Conservation (phyloP, 2,888 invertebrate species). For the Tillus elongatus region DNA sequence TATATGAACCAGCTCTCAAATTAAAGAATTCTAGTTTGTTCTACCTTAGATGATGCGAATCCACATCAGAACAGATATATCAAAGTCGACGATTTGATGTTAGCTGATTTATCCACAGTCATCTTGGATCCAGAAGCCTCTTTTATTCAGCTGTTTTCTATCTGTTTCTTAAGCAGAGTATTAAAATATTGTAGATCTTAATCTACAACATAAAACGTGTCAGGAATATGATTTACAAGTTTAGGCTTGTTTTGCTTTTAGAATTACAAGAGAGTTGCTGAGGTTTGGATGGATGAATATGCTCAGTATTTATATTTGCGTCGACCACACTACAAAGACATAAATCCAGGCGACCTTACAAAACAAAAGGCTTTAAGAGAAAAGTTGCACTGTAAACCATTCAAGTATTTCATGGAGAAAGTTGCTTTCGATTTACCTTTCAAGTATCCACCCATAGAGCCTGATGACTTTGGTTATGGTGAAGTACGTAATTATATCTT, state of each 20-base stretch:
- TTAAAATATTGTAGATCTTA: too few relatives aligned
- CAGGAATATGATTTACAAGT: background rate
- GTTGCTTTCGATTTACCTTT: slow-evolving; percentile 82
- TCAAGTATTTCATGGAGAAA: slow-evolving; percentile 90
- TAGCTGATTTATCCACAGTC: too few relatives aligned
- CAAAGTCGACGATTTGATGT: too few relatives aligned
- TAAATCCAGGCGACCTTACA: slow-evolving; percentile 76
- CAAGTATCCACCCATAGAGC: slow-evolving; percentile 83
- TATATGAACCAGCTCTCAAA: too few relatives aligned
- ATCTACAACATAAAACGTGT: background rate
- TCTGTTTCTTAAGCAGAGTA: too few relatives aligned
- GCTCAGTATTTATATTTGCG: slow-evolving; percentile 74
- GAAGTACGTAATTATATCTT: slow-evolving; percentile 45
- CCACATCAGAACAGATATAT: too few relatives aligned
- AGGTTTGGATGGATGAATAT: slow-evolving; percentile 99
- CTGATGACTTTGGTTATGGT: slow-evolving; percentile 72
- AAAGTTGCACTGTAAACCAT: slow-evolving; percentile 75
- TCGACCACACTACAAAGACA: slow-evolving; percentile 60
- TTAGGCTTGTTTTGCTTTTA: slow-evolving; percentile 34
- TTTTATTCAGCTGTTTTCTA: too few relatives aligned
- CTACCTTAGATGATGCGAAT: too few relatives aligned
- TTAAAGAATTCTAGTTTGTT: too few relatives aligned
- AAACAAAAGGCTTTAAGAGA: slow-evolving; percentile 68
- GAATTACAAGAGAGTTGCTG: slow-evolving; percentile 89
- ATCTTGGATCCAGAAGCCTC: too few relatives aligned